Conservation (phyloP, 1,140 invertebrate genomes). For the Pseudomyrmex concolor region DNA sequence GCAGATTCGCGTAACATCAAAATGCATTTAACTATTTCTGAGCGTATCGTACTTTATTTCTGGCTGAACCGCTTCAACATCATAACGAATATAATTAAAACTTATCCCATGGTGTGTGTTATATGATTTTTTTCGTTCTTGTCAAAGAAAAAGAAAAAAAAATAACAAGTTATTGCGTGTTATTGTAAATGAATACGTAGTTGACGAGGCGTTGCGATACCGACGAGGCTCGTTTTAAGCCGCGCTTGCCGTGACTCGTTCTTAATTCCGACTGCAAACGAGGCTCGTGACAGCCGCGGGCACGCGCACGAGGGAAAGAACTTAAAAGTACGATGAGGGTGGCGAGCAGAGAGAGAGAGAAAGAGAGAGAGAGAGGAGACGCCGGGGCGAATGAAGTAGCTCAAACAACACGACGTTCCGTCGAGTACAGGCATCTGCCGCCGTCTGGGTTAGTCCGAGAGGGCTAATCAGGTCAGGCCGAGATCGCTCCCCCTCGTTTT, state of each 20-base stretch:
- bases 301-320: slow-evolving; percentile 9
- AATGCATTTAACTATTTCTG: too few species aligned
- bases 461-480: slow-evolving; percentile 63
- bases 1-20: too few species aligned
- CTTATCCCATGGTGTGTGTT: too few species aligned
- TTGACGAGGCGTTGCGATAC: slow-evolving; percentile 30
- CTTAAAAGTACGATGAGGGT: neutral
- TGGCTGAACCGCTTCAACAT: too few species aligned
- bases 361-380: neutral
- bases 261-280: slow-evolving; percentile 58
- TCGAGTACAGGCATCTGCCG: neutral
- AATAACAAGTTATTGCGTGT: slow-evolving; percentile 9
- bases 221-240: slow-evolving; percentile 4
- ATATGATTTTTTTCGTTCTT: too few species aligned
- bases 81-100: too few species aligned
- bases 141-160: neutral
- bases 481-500: slow-evolving; percentile 50
- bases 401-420: slow-evolving; percentile 48
- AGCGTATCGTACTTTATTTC: too few species aligned
- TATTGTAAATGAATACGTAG: slow-evolving; percentile 19
- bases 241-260: slow-evolving; percentile 14
- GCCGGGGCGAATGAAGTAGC: slow-evolving; percentile 18
- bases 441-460: slow-evolving; percentile 24
- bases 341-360: neutral
- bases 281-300: neutral